Percentiles rank a stretch among this genome's conserved stretches.
phyloP scores from a whole-genome alignment of 2,113 vertebrate genomes.

The Protomyctophum bolini region DNA sequence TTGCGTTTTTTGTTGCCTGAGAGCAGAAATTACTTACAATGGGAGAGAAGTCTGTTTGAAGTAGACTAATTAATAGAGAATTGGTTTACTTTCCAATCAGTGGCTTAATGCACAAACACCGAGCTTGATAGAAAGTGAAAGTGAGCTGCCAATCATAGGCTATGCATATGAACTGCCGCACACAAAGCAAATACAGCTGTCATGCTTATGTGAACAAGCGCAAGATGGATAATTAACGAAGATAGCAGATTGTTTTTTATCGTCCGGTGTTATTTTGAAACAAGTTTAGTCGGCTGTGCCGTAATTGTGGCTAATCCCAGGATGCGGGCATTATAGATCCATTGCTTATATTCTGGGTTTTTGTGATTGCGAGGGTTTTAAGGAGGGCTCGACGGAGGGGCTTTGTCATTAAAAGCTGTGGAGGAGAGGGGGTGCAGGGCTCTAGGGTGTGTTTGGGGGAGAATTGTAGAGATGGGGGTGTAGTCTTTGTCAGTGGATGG shows the following conservation, averaged over 20 bases:
- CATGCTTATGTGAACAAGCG: constrained; percentile 56
- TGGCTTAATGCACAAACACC: constrained; percentile 58
- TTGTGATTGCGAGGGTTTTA: constrained; percentile 16
- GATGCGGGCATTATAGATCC: constrained; percentile 6
- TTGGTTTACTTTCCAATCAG: constrained; percentile 71
- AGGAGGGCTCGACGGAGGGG: neutral
- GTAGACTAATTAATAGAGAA: constrained; percentile 80
- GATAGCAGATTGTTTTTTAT: constrained; percentile 35
- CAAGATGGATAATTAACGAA: constrained; percentile 62
- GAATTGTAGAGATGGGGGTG: constrained; percentile 29
- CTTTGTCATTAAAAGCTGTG: constrained; percentile 48
- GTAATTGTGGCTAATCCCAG: constrained; percentile 9
- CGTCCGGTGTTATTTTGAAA: constrained; percentile 26
- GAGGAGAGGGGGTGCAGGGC: constrained; percentile 28
- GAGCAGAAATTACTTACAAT: constrained; percentile 72
- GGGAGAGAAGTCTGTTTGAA: constrained; percentile 66
- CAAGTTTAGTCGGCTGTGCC: constrained; percentile 9
- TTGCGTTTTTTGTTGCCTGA: constrained; percentile 48
- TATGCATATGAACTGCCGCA: constrained; percentile 46
- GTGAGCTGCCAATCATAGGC: constrained; percentile 68
- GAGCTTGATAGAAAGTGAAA: constrained; percentile 55
- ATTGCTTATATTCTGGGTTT: constrained; percentile 11
- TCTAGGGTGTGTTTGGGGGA: constrained; percentile 9
- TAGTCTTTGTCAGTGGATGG: neutral
- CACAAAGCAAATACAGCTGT: constrained; percentile 66